Evolutionary conservation across 2,113 vertebrate genomes (phyloP).

Genomic region (Etia nguti): DNA sequence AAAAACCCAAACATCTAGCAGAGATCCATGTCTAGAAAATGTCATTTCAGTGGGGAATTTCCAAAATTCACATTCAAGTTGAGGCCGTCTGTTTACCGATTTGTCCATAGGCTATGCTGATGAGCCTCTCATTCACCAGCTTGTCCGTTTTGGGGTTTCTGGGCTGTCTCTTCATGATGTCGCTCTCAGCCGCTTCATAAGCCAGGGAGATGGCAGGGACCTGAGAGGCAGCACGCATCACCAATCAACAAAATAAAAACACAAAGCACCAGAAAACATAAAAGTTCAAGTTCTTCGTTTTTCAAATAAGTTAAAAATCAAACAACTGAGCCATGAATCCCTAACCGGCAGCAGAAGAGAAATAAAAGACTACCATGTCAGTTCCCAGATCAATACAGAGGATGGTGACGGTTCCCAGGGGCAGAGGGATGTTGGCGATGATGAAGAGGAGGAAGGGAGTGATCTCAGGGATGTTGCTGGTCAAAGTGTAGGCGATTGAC

Average conservation of each 20-base stretch:
- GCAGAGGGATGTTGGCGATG: conserved; percentile 87
- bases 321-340: neutral
- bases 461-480: conserved; percentile 94
- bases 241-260: neutral
- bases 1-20: neutral
- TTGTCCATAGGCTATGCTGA: conserved; percentile 93
- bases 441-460: conserved; percentile 92
- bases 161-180: conserved; percentile 96
- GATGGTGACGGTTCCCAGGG: conserved; percentile 90
- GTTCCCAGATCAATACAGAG: conserved; percentile 94
- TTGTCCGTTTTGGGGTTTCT: conserved; percentile 90
- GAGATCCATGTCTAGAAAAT: neutral
- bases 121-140: conserved; percentile 89
- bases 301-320: neutral
- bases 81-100: conserved; percentile 69
- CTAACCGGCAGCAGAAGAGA: neutral
- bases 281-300: neutral
- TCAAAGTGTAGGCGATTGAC: conserved; percentile 92
- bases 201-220: conserved; percentile 92
- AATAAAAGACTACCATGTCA: conserved; percentile 80
- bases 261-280: neutral
- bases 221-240: conserved; percentile 46
- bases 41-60: neutral
- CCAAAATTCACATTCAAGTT: neutral
- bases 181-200: conserved; percentile 90